Conservation (phyloP, 2,113 vertebrate genomes). For the Microcebus griseorufus region DNA sequence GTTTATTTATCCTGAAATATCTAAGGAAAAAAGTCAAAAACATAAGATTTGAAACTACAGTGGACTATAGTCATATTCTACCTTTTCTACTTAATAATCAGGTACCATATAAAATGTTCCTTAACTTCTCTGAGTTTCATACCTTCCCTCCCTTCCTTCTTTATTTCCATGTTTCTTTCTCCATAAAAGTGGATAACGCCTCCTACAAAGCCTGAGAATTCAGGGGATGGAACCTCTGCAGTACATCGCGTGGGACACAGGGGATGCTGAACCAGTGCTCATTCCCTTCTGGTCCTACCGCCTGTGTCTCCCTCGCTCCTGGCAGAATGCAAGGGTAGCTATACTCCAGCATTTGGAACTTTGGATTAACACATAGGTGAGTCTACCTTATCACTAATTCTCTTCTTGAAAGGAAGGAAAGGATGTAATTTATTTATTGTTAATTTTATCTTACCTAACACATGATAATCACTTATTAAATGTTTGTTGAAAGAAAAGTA, state of each 20-base stretch:
- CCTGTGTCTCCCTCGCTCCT: too few species aligned
- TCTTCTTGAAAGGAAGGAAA: background rate
- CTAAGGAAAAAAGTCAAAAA: background rate
- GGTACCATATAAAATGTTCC: background rate
- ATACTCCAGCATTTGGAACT: background rate
- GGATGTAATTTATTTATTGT: background rate
- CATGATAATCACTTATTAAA: background rate
- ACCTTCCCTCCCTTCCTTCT: too few species aligned
- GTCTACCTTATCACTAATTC: background rate
- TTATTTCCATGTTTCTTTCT: background rate
- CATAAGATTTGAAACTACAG: background rate
- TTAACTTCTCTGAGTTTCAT: background rate
- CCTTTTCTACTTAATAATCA: background rate
- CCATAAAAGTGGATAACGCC: too few species aligned
- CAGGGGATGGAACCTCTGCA: background rate
- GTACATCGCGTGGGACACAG: accelerated
- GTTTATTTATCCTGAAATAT: background rate
- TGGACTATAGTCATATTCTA: background rate
- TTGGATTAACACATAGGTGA: background rate
- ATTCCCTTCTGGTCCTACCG: too few species aligned
- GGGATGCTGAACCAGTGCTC: background rate
- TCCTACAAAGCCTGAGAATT: too few species aligned
- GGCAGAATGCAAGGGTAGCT: background rate
- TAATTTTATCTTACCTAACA: background rate
- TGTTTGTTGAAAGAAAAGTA: background rate